Percentiles rank a stretch among this genome's conserved stretches.
Conservation (phyloP, 1,140 invertebrate genomes). For the Portunus trituberculatus region DNA sequence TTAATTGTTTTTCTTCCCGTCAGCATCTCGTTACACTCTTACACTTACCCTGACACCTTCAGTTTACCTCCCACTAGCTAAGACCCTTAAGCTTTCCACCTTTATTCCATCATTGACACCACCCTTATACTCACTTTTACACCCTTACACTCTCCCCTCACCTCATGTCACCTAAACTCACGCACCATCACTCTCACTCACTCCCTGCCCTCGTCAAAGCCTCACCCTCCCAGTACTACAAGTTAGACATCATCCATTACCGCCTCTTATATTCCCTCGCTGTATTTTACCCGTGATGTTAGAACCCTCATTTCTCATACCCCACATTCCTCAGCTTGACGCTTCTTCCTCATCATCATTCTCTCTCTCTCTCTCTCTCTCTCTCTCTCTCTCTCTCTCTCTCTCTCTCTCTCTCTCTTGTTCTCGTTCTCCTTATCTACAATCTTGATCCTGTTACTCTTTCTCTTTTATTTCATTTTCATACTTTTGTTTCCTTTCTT, state of each 20-base stretch:
- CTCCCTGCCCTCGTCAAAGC: background rate
- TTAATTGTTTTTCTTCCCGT: background rate
- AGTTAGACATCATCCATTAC: background rate
- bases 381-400: background rate
- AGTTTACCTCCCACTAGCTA: background rate
- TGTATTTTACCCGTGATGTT: background rate
- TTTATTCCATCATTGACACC: no score
- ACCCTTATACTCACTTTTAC: no score
- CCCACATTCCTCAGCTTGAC: no score
- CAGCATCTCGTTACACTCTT: background rate
- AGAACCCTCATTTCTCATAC: no score
- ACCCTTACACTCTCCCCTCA: no score
- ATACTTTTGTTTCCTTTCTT: no score
- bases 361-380: conserved; percentile 10
- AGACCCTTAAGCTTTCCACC: no score
- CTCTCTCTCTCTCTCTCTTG: background rate
- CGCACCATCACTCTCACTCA: background rate
- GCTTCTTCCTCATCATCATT: background rate
- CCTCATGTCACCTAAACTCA: no score
- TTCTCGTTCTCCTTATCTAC: background rate
- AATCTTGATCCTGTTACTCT: background rate
- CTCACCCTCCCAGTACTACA: background rate
- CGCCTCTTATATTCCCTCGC: background rate
- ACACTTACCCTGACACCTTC: background rate
- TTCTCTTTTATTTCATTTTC: no score